Evolutionary conservation across 2,113 vertebrate species (phyloP).

Genomic region (Hypomesus transpacificus): DNA sequence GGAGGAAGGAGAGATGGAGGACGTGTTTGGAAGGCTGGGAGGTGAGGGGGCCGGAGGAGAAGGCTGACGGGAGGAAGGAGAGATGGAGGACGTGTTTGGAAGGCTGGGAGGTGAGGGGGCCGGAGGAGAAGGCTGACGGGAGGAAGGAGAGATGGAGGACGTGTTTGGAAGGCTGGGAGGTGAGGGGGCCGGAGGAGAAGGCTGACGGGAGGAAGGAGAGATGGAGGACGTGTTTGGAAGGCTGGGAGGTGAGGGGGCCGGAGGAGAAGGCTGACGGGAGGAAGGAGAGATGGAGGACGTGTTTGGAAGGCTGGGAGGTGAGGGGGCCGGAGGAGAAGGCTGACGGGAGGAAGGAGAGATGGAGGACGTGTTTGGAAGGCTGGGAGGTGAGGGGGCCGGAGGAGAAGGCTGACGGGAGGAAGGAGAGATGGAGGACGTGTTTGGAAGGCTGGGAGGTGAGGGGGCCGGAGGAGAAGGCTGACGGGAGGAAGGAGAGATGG

Average conservation of each 20-base stretch:
- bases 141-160: neutral
- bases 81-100: too few species aligned
- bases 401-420: neutral
- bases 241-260: too few species aligned
- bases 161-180: too few species aligned
- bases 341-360: slow-evolving; percentile 7
- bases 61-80: slow-evolving; percentile 8
- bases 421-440: slow-evolving; percentile 7
- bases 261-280: neutral
- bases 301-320: too few species aligned
- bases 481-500: slow-evolving; percentile 5
- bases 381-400: neutral
- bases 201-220: slow-evolving; percentile 7
- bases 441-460: neutral
- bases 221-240: too few species aligned
- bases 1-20: slow-evolving; percentile 2
- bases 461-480: neutral
- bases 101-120: too few species aligned
- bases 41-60: neutral
- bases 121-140: neutral
- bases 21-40: too few species aligned
- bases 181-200: neutral
- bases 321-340: neutral
- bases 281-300: neutral
- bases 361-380: too few species aligned